Base-by-base conservation (phyloP, 2,113 vertebrate genomes). In the Chroicocephalus ridibundus region DNA sequence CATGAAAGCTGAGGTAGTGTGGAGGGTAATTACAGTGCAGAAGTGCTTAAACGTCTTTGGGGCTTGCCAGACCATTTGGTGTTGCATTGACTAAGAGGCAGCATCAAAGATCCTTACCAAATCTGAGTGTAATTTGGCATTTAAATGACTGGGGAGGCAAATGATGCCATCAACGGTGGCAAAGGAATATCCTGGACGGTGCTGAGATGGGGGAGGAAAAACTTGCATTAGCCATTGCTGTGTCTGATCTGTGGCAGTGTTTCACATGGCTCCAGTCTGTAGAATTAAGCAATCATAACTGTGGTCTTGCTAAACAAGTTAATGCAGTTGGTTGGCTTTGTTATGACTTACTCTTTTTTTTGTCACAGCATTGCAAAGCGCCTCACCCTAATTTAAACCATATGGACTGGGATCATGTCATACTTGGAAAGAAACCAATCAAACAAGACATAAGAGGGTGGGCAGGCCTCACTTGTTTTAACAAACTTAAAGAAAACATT, bases 311-410 rank as follows among this genome's bases (percentile, higher is more conserved):
- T 95, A 62, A 94, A 92, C 90, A 58, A 20, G 80, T 94, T 93
- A 71, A 66, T 92, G 75, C 91, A 38, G 62, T 95, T 88, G 94
- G 42, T 85, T 94, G 94, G 85, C 88, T 94, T 95, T 95, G 96
- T 91, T 96, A 57, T 76, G 96, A 61, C 95, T 97, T 93, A 15
- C 51, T 86, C 75, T 86, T 69, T 88, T 88, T 18, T 62, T 79
- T 96, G 97, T 97, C 96, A 69, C 92, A 93, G 96, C 87, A 84
- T 79, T 96, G 97, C 97, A 89, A 83, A 98, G 96, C 6, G 74
- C 96, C 98, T 98, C 91, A 40, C 93, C 94, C 96, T 98, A 94
- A 98, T 93, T 94, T 44, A 97, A 98, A 97, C 96, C 98, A 98
- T 82, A 97, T 96, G 97, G 88, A 26, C 90, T 65, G 77, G 58